phyloP scores from a whole-genome alignment of 2,797 vertebrate genomes.

The Meriones psammophilus region DNA sequence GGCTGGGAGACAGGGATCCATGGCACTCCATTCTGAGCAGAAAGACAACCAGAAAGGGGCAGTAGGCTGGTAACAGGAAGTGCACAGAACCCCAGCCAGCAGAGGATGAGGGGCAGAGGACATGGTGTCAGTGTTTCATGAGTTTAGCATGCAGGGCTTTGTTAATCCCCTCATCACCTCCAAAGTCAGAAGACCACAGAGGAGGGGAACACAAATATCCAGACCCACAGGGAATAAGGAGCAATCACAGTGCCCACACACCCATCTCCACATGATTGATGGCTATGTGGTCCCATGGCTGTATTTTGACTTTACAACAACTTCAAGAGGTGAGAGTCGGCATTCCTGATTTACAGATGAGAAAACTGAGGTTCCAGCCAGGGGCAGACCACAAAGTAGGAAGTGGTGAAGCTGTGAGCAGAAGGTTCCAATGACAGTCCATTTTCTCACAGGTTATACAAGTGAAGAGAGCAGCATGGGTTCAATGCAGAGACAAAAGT shows the following conservation, averaged over 20 bases:
- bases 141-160: background rate
- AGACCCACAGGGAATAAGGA: background rate
- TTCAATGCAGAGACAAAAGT: rapidly evolving
- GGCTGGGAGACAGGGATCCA: background rate
- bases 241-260: background rate
- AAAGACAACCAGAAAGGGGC: background rate
- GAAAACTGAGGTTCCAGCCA: background rate
- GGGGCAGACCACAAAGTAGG: background rate
- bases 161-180: background rate
- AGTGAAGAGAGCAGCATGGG: background rate
- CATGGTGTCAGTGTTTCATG: background rate
- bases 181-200: background rate
- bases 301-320: background rate
- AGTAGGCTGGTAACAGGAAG: background rate
- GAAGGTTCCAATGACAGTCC: background rate
- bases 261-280: background rate
- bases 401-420: background rate
- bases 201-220: background rate
- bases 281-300: background rate
- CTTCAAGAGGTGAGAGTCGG: background rate
- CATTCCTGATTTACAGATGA: background rate
- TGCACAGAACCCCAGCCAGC: rapidly evolving
- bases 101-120: background rate
- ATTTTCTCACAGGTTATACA: background rate
- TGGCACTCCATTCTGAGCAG: background rate